A percentile compares a stretch with the other conserved stretches of the same genome.
Evolutionary conservation across 2,797 vertebrate species (phyloP).

Genomic region (Manis pentadactyla): DNA sequence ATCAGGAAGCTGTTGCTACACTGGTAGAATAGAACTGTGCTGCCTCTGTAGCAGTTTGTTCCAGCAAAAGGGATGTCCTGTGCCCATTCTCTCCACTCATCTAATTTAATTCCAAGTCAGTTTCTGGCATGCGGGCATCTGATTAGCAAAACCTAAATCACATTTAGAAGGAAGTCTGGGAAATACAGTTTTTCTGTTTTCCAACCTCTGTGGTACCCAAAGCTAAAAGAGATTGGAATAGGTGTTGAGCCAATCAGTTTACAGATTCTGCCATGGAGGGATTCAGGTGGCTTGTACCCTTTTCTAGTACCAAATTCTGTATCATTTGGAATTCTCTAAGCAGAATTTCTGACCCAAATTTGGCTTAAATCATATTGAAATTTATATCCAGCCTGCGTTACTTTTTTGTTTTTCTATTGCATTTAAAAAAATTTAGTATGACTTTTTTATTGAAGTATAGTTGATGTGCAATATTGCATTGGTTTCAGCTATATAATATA

Average conservation of each 20-base stretch:
- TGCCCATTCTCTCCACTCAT: not conserved
- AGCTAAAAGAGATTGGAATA: not conserved
- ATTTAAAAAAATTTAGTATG: no score
- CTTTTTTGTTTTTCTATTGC: no score
- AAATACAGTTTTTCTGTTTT: not conserved
- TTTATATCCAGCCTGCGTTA: not conserved
- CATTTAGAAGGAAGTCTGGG: not conserved
- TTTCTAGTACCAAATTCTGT: not conserved
- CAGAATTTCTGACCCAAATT: slow-evolving; percentile 54
- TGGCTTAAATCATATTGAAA: slow-evolving; percentile 3
- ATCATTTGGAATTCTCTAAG: not conserved
- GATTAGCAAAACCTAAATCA: slow-evolving; percentile 39
- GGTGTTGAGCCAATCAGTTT: not conserved
- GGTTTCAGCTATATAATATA: no score
- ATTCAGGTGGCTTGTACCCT: not conserved
- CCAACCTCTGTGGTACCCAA: not conserved
- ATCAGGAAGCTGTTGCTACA: not conserved
- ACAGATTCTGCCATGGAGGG: not conserved
- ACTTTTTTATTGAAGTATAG: no score
- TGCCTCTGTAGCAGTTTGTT: not conserved
- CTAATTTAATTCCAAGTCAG: slow-evolving; percentile 27
- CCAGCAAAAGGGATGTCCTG: not conserved
- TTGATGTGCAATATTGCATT: no score
- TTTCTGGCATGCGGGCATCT: slow-evolving; percentile 39
- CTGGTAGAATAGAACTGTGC: not conserved